Base-by-base conservation (phyloP, 1,140 invertebrate species). In the Brachionus koreanus region DNA sequence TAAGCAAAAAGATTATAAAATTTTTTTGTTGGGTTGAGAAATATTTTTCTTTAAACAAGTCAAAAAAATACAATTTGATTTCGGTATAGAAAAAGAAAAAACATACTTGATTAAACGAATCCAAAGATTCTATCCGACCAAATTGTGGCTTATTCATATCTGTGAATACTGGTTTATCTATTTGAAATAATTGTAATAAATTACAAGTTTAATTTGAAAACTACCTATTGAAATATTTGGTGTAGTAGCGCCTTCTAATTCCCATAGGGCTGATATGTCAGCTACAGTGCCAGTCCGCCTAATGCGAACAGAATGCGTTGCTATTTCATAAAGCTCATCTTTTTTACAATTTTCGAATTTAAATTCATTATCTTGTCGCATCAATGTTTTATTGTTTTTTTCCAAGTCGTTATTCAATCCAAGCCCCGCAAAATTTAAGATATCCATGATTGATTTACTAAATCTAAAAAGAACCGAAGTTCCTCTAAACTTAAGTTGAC, bases 401-500 rank as follows among this genome's bases (percentile, higher is more conserved):
- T 81, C 19, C 69, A n/a, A 23, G 10, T 16, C 63, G 35, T 23
- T 25, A 76, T 42, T 63, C 23, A 65, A 10, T 29, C 35, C 52
- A 75, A 19, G 16, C 10, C 33, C 33, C 6, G 16, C 37, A 82
- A 12, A 49, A 72, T 37, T 69, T n/a, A 82, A 6, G 7, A 65
- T 72, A 23, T 82, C 65, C 16, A 23, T 76, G 6, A 83, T 57
- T 16, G 83, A 46, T 25, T 52, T 57, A 16, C 29, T 84, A 19
- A 88, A 84, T 23, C 90, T 85, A 81, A 91, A 88, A 13, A 91
- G 84, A 37, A 88, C 85, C 3, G 90, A 91, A 5, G 90, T 91
- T 1, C 90, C 90, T 65, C 90, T 85, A 84, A 91, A 91, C 83
- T 90, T 90, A 10, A 91, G 85, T 69, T 90, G 89, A 3, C 90